Base-by-base conservation (phyloP, 2,113 vertebrate species). In the Platichthys stellatus region DNA sequence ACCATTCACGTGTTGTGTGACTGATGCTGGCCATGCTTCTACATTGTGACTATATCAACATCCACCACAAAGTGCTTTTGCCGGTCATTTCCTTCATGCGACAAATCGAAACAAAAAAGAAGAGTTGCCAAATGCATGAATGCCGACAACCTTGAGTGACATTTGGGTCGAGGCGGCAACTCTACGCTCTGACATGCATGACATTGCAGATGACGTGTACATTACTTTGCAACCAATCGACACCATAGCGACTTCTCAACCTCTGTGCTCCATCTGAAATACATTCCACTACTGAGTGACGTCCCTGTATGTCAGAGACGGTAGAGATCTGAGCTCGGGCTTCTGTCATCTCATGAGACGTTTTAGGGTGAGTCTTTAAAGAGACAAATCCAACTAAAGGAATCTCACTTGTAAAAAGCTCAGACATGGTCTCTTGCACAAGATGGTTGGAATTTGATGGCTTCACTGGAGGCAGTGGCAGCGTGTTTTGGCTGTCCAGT, bases 71-170 rank as follows among this genome's bases (percentile, higher is more conserved):
- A 94, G 93, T 94, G 93, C 93, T 94, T 93, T 92, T 87, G 86
- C 90, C 81, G 77, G 70, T 91, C 21, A 23, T 90, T 90, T 76
- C 84, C 86, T 87, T 89, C 86, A 91, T 90, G 84, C 90, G 56
- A 89, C 79, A 74, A 80, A 88, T 90, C 86, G 35, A 47, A 90
- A 82, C 17, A 54, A 54, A 7, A 58, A 54, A 53, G 24, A 7
- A 58, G 57, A 43, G 94, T 95, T 97, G 95, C 95, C 96, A 96
- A 96, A 96, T 97, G 97, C 96, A 97, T 97, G 96, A 95, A 93
- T 93, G 95, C 95, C 95, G 97, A 96, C 95, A 95, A 91, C 90
- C 18, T 94, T 94, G 43, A 45, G 13, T 95, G 81, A 80, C 94
- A 87, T 93, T 82, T 93, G 87, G 83, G 89, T 78, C 10, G 28